Evolutionary conservation across 37 sponge, comb jelly and placozoan genomes (phyloP), one percentile per base, ranked within the genome.

Genomic region (Eunapius fragilis): DNA sequence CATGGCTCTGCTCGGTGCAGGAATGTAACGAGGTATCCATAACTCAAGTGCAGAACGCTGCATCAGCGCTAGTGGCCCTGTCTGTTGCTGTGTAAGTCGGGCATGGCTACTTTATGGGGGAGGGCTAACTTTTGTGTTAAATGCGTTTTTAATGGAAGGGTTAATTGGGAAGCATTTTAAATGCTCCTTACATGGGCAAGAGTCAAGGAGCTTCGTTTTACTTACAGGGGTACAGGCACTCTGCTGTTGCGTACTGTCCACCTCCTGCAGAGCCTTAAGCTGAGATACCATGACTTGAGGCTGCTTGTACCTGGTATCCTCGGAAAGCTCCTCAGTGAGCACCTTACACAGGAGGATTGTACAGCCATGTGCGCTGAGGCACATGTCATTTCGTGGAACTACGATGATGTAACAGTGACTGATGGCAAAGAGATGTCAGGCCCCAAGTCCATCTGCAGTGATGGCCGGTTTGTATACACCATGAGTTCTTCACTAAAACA

Each of bases 51-150:
- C 80, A 91, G 45, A 82, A 88, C 72, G 89, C 92, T 31, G 86
- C 92, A 31, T 91, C 95, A 71, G 92, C 95, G 25, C 91, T 90
- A 31, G 92, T 94, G 28, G 92, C 95, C 25, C 78, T 94, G 10
- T 68, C 89, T 31, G 91, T 94, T 41, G 92, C 95, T 70, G 92
- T 91, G 95, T 94, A 79, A 91, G 92, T 90, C 25, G 25, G n/a
- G n/a, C 2, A 22, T 26, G 58, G 58, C 58, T 58, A 58, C 58
- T 58, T 17, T 3, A 3, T 9, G 3, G 41, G 36, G 2, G 32
- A 10, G 28, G 25, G 24, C 19, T 13, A 12, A 19, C 9, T 28
- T 36, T 70, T 31, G 35, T 82, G 25, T 7, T 68, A 30, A 11
- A 26, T 26, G 27, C 3, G 6, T 71, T 31, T 71, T 31, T 30